A percentile compares a stretch with the other conserved stretches of the same genome.
These are phyloP conservation scores for pig (Sus scrofa) DNA, from an alignment of 2,113 vertebrate species.

Conservation along the genomic window DNA sequence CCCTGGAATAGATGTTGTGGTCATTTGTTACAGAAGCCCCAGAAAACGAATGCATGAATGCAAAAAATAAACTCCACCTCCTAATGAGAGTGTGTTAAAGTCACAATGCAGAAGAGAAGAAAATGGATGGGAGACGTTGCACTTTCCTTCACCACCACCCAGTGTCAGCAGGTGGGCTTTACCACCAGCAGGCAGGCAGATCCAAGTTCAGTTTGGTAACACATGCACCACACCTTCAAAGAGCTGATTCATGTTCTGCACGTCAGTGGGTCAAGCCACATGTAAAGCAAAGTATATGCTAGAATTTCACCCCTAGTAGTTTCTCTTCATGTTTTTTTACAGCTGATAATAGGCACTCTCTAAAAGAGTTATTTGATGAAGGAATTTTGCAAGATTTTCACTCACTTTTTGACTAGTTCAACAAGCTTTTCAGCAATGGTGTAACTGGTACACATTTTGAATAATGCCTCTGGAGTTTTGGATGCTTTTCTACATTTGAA, in stretches of 20 bases:
- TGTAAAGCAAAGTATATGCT: not conserved
- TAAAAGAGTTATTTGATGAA: not conserved
- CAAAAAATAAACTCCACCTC: no score
- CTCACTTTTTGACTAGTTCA: not conserved
- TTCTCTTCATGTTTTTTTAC: not conserved
- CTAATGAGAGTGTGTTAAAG: no score
- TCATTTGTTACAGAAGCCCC: no score
- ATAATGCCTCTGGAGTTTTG: not conserved
- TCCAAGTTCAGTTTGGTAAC: not conserved
- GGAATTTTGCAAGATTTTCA: not conserved
- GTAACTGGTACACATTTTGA: not conserved
- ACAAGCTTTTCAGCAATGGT: not conserved
- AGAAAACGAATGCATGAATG: no score
- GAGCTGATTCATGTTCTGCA: not conserved
- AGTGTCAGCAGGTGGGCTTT: not conserved
- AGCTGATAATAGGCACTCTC: not conserved
- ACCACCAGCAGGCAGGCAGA: no score
- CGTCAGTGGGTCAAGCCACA: not conserved
- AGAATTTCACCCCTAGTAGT: not conserved
- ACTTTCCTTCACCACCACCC: not conserved
- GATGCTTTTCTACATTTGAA: not conserved
- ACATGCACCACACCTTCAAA: not conserved
- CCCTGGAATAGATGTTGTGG: not conserved
- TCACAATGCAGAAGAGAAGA: no score
- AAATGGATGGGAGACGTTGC: no score